Percentiles rank a stretch among this genome's conserved stretches.
Conservation (phyloP, 1,140 invertebrate genomes). For the Nasonia giraulti region DNA sequence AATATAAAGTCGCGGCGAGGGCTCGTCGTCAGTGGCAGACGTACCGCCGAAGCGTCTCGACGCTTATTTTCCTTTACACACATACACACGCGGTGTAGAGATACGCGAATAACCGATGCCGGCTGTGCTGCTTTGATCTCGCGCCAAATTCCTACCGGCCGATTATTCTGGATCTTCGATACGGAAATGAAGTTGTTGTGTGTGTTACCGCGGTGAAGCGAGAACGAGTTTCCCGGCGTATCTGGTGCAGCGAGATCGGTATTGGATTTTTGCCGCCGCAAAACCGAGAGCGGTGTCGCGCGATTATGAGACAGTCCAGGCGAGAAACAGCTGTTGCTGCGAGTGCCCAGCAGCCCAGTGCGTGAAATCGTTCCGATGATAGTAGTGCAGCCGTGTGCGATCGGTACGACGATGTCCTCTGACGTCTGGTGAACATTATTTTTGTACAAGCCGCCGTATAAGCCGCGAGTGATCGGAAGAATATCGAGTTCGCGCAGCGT, state of each 20-base stretch:
- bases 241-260: too few relatives aligned
- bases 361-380: neutral
- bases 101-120: slow-evolving; percentile 9
- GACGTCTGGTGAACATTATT: slow-evolving; percentile 20
- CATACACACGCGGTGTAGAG: neutral
- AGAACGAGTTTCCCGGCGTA: too few relatives aligned
- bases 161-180: neutral
- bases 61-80: neutral
- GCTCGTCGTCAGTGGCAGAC: slow-evolving; percentile 43
- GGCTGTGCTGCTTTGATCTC: slow-evolving; percentile 7
- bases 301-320: neutral
- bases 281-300: neutral
- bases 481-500: too few relatives aligned
- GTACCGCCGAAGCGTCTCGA: slow-evolving; percentile 43
- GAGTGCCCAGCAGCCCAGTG: neutral
- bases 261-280: too few relatives aligned
- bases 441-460: too few relatives aligned
- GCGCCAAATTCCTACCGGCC: neutral
- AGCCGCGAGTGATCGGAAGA: too few relatives aligned
- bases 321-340: neutral
- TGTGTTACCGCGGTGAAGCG: neutral
- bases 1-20: slow-evolving; percentile 37
- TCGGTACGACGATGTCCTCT: slow-evolving; percentile 2
- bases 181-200: too few relatives aligned
- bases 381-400: neutral